phyloP scores from a whole-genome alignment of 2,888 invertebrate species.

The Harpagoxenus sublaevis region DNA sequence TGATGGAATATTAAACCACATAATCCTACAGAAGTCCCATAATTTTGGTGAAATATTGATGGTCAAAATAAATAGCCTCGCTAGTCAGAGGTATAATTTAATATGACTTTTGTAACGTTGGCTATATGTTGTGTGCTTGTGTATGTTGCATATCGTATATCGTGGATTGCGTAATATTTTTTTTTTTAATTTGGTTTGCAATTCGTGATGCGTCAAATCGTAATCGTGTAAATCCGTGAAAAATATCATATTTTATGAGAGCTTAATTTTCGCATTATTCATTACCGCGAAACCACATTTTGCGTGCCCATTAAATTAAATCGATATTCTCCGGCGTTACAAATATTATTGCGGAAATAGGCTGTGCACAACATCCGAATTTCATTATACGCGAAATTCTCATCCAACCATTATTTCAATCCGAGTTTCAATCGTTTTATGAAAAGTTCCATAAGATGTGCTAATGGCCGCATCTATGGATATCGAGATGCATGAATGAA shows the following conservation, averaged over 20 bases:
- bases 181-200: neutral
- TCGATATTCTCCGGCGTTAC: conserved; percentile 51
- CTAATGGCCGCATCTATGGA: neutral
- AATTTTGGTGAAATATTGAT: conserved; percentile 1
- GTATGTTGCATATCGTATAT: neutral
- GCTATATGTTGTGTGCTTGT: neutral
- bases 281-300: conserved; percentile 44
- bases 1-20: conserved; percentile 28
- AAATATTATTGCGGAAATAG: conserved; percentile 53
- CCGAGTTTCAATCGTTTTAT: neutral
- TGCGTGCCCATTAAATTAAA: conserved; percentile 50
- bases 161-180: neutral
- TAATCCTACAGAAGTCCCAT: neutral
- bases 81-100: conserved; percentile 6
- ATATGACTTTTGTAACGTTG: neutral
- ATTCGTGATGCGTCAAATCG: neutral
- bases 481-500: neutral
- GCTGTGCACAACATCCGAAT: conserved; percentile 5
- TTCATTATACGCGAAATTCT: conserved; percentile 25
- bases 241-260: conserved; percentile 31
- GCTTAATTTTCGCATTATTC: conserved; percentile 50
- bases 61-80: neutral
- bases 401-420: neutral
- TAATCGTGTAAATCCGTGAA: conserved; percentile 24
- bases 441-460: conserved; percentile 10